Evolutionary conservation across 2,113 vertebrate genomes (phyloP).

Genomic region (Fregata magnificens): DNA sequence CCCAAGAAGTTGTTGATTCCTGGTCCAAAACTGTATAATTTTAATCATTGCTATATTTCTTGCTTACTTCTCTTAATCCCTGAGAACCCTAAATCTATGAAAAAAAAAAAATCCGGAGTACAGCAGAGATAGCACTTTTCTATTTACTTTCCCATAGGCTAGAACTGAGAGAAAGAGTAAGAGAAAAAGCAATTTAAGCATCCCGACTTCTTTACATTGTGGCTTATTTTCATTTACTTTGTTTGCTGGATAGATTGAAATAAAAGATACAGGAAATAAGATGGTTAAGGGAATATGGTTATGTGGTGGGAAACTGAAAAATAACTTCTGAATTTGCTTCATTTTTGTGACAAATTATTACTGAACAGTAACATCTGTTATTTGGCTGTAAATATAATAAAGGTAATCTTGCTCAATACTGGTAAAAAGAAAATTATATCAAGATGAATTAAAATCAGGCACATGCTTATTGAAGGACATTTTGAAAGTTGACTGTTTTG

Average conservation of each 20-base stretch:
- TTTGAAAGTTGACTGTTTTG: neutral
- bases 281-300: neutral
- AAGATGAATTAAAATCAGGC: neutral
- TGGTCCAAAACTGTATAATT: neutral
- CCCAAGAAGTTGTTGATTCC: neutral
- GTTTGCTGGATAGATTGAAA: neutral
- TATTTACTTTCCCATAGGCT: neutral
- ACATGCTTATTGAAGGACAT: neutral
- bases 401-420: neutral
- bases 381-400: neutral
- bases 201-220: neutral
- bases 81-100: neutral
- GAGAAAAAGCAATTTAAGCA: neutral
- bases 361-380: neutral
- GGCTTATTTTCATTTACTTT: neutral
- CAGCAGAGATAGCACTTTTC: neutral
- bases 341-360: neutral
- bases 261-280: neutral
- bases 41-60: neutral
- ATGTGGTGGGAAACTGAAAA: neutral
- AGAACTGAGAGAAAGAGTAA: neutral
- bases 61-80: neutral
- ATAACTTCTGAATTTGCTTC: neutral
- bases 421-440: neutral
- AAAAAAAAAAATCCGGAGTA: neutral